Evolutionary conservation across 2,888 invertebrate genomes (phyloP), one percentile per base, ranked within the genome.

Genomic region (Shargacucullia verbasci): DNA sequence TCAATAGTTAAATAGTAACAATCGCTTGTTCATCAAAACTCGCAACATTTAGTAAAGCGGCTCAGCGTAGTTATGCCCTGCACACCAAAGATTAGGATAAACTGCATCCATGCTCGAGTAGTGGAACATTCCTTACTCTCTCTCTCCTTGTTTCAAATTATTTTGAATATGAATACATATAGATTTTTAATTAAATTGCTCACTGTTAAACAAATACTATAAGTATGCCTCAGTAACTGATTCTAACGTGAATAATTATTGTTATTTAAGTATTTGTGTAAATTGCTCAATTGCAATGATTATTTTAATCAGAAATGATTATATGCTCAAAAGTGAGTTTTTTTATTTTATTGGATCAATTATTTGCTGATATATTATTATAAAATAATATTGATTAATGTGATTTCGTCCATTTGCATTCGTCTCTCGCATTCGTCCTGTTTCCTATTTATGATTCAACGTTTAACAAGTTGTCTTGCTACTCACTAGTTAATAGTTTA

Each of bases 61-160:
- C 75, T 79, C 88, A 81, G 81, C 77, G 76, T 87, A 87, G 87
- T 86, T 87, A 87, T 85, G 88, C 84, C 90, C 91, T 84, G 82
- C 85, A 88, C 92, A 94, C 93, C 93, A 94, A 94, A 94, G 93
- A 94, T 92, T 94, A 94, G 92, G 79, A 84, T 82, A 88, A 86
- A 85, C 82, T 79, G 83, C 80, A 81, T 87, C 87, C 86, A 83
- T 79, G 78, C 80, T 79, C 73, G 80, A 82, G 78, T 76, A 78
- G 82, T 84, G 83, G 81, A 82, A 77, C 69, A 67, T 70, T 66
- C 68, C 78, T 73, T 70, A 70, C 79, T 83, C 73, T 79, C 63
- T 81, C 79, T 83, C 73, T 79, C 63, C 81, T 78, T 52, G 69
- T 79, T 76, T 80, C 78, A 73, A 73, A 79, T 80, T 81, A 77